Base-by-base conservation (phyloP, 2,888 invertebrate genomes). In the Pseudoips prasinana region DNA sequence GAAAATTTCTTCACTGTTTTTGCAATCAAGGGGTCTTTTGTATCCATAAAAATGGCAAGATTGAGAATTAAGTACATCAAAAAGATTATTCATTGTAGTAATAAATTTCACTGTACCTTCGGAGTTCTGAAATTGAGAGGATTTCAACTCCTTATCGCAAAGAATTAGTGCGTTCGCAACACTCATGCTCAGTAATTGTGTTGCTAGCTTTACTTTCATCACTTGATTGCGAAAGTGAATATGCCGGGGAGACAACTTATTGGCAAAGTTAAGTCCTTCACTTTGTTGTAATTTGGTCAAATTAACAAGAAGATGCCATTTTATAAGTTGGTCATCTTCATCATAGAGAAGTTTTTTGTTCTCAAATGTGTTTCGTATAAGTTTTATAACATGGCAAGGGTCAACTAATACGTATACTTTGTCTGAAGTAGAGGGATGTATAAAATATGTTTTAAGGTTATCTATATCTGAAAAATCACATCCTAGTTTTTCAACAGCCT, bases 121-220 rank as follows among this genome's bases (percentile, higher is more conserved):
- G 10, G 33, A 20, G 19, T 40, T 25, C 8, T 19, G 6, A 25
- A 49, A 22, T 17, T 25, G 20, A 1, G 22, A 25, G 11, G 25
- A 25, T 8, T 25, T 31, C 7, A 30, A 2, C 41, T 33, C 9
- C 3, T 41, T 31, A n/a, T 39, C 3, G n/a, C 40, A 45, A 1
- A 44, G 22, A 5, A 27, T 14, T 5, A 51, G 24, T 5, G 54
- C 32, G 14, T 39, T 40, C 7, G 49, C 47, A n/a, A 47, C 49
- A 29, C 46, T 43, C 8, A 14, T 39, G 22, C 55, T 55, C n/a
- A 55, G 7, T 1, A 42, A 1, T 30, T 50, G 46, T n/a, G 40
- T 40, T n/a, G 45, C 54, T 6, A 49, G 29, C 19, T 44, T 46
- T 0, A 43, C 41, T 25, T 46, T 46, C 45, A 53, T 53, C 1